phyloP scores from a whole-genome alignment of 2,888 invertebrate species.

The Drosophila anomelani region DNA sequence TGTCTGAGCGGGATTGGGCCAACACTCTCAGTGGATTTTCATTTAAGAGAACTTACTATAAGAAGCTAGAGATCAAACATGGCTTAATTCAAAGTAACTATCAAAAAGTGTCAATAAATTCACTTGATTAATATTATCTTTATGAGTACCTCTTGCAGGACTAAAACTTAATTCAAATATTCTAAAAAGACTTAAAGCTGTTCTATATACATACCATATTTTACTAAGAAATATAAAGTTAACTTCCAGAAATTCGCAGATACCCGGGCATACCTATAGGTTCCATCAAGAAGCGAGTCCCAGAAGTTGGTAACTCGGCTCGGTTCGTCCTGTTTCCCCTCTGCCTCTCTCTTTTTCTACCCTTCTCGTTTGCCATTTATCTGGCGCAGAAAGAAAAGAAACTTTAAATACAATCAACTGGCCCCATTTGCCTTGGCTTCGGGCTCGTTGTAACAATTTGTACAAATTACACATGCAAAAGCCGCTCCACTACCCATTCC shows the following conservation, averaged over 20 bases:
- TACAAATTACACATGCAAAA: constrained; percentile 39
- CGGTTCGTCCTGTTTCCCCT: not conserved
- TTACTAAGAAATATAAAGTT: not conserved
- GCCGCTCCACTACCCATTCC: not conserved
- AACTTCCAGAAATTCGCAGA: not conserved
- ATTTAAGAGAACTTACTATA: not conserved
- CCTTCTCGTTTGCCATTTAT: constrained; percentile 27
- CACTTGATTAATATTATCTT: too few species aligned
- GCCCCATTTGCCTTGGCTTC: constrained; percentile 50
- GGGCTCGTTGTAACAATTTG: constrained; percentile 48
- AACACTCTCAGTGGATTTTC: constrained; percentile 8
- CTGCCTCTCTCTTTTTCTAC: not conserved
- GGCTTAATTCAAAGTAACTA: not conserved
- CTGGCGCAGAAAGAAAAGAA: constrained; percentile 30
- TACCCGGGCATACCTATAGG: not conserved
- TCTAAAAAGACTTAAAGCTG: too few species aligned
- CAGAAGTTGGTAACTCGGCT: constrained; percentile 18
- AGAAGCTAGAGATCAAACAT: not conserved
- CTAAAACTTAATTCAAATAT: too few species aligned
- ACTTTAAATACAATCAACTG: constrained; percentile 53
- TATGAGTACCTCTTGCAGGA: too few species aligned
- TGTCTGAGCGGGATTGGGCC: constrained; percentile 4
- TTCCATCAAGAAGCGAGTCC: constrained; percentile 5
- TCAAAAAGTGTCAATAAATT: not conserved
- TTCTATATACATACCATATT: not conserved